These are phyloP conservation scores for Scolopax rusticola DNA, from an alignment of 2,797 vertebrate genomes.

Conservation along the genomic window DNA sequence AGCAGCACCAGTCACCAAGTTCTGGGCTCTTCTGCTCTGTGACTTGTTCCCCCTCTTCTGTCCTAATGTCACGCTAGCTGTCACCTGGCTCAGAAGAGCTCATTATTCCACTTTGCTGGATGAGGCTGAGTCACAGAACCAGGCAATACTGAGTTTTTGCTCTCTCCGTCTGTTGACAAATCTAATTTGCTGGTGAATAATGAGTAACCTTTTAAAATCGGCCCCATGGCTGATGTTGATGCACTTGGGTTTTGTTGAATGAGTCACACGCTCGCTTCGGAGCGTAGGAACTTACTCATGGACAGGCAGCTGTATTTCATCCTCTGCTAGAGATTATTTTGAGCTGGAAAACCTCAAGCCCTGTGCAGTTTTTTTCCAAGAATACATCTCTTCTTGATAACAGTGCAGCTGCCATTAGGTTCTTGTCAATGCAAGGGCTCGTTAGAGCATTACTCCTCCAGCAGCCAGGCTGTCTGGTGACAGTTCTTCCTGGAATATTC, in stretches of 20 bases:
- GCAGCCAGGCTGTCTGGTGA: background rate
- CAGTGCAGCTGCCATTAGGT: background rate
- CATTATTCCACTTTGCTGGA: fast-evolving
- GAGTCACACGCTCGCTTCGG: background rate
- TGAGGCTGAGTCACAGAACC: background rate
- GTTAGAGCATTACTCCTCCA: fast-evolving
- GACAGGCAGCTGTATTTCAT: slow-evolving; percentile 7
- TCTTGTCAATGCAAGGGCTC: background rate
- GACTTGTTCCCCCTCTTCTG: background rate
- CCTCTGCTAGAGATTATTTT: background rate
- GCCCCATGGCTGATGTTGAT: background rate
- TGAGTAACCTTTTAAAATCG: background rate
- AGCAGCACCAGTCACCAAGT: background rate
- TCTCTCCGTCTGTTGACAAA: background rate
- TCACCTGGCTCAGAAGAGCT: background rate
- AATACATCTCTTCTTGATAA: background rate
- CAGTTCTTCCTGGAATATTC: background rate
- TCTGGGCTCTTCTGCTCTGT: background rate
- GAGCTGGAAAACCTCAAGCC: background rate
- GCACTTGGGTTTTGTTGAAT: background rate
- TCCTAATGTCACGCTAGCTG: background rate
- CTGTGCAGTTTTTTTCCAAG: background rate
- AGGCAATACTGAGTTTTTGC: background rate
- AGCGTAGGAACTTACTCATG: background rate
- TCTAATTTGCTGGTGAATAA: slow-evolving; percentile 10